phyloP scores from a whole-genome alignment of 1,140 invertebrate genomes.

The Andricus grossulariae region DNA sequence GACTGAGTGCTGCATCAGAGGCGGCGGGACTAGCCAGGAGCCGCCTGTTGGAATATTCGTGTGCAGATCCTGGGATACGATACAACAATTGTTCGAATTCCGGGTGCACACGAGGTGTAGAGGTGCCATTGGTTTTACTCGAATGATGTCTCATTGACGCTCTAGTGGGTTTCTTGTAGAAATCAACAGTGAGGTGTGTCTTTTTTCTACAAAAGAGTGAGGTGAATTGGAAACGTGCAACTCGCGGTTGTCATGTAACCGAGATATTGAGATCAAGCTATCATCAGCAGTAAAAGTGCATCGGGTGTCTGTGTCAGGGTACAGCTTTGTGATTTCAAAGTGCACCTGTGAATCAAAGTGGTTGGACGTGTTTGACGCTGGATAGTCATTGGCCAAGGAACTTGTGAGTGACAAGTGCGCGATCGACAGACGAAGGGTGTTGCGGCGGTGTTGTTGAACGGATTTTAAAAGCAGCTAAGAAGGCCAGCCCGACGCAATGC shows the following conservation, averaged over 20 bases:
- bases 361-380: not conserved
- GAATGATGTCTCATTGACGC: no score
- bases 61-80: not conserved
- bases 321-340: no score
- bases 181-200: no score
- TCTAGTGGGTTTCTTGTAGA: no score
- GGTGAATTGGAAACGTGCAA: no score
- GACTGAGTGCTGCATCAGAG: conserved; percentile 47
- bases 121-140: not conserved
- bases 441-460: conserved; percentile 61
- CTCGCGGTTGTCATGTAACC: no score
- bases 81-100: conserved; percentile 7
- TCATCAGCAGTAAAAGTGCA: no score
- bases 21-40: conserved; percentile 9
- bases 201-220: no score
- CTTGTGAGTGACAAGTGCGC: conserved; percentile 31
- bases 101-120: not conserved
- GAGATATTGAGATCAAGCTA: no score
- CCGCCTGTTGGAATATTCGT: not conserved
- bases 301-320: no score
- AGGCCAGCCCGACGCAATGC: conserved; percentile 77
- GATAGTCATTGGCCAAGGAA: not conserved
- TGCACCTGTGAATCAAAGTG: not conserved
- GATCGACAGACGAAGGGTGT: conserved; percentile 39
- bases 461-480: conserved; percentile 74